Conservation (phyloP, 2,888 invertebrate species). For the Tigriopus californicus region DNA sequence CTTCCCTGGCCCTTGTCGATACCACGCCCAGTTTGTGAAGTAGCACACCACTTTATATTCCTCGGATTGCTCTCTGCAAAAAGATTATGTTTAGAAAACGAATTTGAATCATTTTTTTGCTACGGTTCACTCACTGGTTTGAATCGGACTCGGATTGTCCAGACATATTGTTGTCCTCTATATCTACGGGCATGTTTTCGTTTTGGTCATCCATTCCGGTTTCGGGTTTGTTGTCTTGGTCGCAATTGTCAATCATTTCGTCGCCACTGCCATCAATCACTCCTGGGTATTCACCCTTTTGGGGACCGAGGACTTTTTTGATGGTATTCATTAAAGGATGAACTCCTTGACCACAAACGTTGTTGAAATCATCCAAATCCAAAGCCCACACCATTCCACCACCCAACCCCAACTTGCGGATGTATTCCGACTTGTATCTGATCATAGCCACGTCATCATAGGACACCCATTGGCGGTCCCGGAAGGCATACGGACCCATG, state of each 20-base stretch:
- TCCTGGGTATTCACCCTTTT: neutral
- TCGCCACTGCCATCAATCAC: neutral
- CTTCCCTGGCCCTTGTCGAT: conserved; percentile 51
- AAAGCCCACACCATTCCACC: conserved; percentile 83
- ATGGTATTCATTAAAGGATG: conserved; percentile 63
- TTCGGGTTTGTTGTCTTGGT: no score
- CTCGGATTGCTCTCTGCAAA: conserved; percentile 33
- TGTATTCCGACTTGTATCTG: conserved; percentile 43
- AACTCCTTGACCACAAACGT: conserved; percentile 52
- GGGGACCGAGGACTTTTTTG: conserved; percentile 40
- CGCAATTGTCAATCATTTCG: neutral
- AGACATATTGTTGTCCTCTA: no score
- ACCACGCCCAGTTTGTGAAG: conserved; percentile 89
- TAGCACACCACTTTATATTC: conserved; percentile 48
- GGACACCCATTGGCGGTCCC: conserved; percentile 76
- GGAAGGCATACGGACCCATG: conserved; percentile 52
- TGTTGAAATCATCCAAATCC: conserved; percentile 66
- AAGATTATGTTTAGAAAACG: no score
- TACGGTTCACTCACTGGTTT: no score
- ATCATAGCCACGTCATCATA: conserved; percentile 67
- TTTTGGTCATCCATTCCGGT: no score
- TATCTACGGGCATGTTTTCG: no score
- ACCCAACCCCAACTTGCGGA: conserved; percentile 52
- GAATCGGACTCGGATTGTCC: no score
- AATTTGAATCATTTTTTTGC: no score